Conservation (phyloP, 2,888 invertebrate genomes). For the Oligia fasciuncula region DNA sequence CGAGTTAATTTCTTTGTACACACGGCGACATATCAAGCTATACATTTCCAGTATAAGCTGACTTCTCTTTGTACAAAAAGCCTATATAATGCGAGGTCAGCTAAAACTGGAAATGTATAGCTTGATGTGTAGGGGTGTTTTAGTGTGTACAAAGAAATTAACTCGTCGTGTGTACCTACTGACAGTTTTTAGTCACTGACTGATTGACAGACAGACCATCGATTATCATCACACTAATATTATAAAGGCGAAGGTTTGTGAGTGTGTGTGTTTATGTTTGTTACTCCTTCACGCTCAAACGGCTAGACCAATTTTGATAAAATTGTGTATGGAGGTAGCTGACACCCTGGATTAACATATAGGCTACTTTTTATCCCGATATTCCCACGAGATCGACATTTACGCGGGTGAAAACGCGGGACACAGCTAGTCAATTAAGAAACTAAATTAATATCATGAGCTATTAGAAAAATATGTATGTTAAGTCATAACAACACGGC, state of each 20-base stretch:
- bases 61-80: neutral
- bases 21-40: no score
- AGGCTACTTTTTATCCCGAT: no score
- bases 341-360: no score
- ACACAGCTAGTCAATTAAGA: neutral
- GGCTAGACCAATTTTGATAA: no score
- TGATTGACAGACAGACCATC: neutral
- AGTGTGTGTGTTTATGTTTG: no score
- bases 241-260: no score
- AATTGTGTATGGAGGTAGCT: no score
- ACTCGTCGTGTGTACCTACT: neutral
- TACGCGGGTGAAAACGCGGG: no score
- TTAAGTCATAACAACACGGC: conserved; percentile 36
- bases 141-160: no score
- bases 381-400: no score
- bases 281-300: no score
- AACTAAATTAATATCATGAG: conserved; percentile 1
- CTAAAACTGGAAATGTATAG: neutral
- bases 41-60: no score
- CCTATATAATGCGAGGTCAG: neutral
- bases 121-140: neutral
- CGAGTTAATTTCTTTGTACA: neutral
- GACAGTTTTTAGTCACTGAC: neutral
- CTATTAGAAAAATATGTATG: conserved; percentile 33
- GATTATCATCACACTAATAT: neutral